Evolutionary conservation across 2,797 vertebrate species (phyloP).

Genomic region (Meda fulgida): DNA sequence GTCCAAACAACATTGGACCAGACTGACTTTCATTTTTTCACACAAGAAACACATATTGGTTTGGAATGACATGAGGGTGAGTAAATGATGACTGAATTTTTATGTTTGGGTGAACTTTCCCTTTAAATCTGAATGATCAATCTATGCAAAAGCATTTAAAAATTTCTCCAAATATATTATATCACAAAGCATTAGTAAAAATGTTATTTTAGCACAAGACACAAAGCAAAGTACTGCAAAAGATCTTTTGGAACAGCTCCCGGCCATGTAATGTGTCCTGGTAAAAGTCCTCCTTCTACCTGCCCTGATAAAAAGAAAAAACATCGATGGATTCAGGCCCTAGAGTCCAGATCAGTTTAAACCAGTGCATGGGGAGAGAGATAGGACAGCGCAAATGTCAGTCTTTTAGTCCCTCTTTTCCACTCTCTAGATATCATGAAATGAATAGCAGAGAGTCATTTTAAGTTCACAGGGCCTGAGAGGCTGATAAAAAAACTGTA

Average conservation of each 20-base stretch:
- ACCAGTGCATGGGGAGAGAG: conserved; percentile 23
- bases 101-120: no score
- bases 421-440: conserved; percentile 23
- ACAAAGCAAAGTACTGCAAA: conserved; percentile 7
- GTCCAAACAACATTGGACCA: neutral
- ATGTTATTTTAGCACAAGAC: conserved; percentile 2
- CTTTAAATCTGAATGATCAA: no score
- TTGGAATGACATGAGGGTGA: neutral
- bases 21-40: neutral
- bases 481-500: conserved; percentile 11
- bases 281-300: conserved; percentile 36
- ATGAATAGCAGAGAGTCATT: conserved; percentile 27
- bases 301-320: conserved; percentile 21
- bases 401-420: conserved; percentile 9
- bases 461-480: conserved; percentile 9
- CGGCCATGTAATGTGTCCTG: conserved; percentile 33
- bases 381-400: conserved; percentile 31
- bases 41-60: neutral
- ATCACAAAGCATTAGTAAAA: neutral
- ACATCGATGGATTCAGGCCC: conserved; percentile 33
- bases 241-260: conserved; percentile 22
- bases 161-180: neutral
- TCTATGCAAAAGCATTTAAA: neutral
- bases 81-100: no score
- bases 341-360: conserved; percentile 43